Base-by-base conservation (phyloP, 1,140 invertebrate genomes). In the Pararge aegeria region DNA sequence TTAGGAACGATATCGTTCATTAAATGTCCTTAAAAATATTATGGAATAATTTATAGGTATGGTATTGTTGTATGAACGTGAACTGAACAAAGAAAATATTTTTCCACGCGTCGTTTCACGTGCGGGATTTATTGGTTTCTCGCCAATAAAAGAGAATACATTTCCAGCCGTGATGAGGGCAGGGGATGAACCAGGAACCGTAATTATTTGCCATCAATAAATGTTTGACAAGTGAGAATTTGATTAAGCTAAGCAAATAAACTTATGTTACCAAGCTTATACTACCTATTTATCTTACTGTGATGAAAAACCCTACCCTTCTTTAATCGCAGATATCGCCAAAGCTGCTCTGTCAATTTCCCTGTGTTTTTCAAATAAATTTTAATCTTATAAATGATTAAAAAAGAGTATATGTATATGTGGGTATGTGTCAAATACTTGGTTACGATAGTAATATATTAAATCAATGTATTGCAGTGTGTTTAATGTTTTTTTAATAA, bases 61-160 rank as follows among this genome's bases (percentile, higher is more conserved):
- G 7, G 6, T 9, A 42, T 42, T 42, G 38, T 42, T 18, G 38
- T 9, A 18, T 42, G 16, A 42, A 42, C 10, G 38, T 42, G 16
- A 42, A 42, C 13, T 16, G 13, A 42, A 42, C 38, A 42, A 42
- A 42, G 38, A 42, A 42, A 42, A 42, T 18, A 18, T 42, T 42
- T 42, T 42, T 34, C 30, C 38, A 16, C 38, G 38, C 38, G 13
- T 42, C 38, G 38, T 15, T 18, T 16, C 38, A 42, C 38, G 38
- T 42, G 12, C 38, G 38, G 38, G 38, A 16, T 18, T 42, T 42
- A 42, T 42, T 15, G 38, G 38, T 42, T 7, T 42, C 13, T 4
- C 13, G 16, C 13, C 5, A 16, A 42, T 18, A 42, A 42, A 42
- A 16, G 38, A 42, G 38, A 42, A 42, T 18, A 42, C 38, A 18